Percentiles rank a stretch among this genome's conserved stretches.
Conservation (phyloP, 1,140 invertebrate genomes). For the Cotesia typhae region DNA sequence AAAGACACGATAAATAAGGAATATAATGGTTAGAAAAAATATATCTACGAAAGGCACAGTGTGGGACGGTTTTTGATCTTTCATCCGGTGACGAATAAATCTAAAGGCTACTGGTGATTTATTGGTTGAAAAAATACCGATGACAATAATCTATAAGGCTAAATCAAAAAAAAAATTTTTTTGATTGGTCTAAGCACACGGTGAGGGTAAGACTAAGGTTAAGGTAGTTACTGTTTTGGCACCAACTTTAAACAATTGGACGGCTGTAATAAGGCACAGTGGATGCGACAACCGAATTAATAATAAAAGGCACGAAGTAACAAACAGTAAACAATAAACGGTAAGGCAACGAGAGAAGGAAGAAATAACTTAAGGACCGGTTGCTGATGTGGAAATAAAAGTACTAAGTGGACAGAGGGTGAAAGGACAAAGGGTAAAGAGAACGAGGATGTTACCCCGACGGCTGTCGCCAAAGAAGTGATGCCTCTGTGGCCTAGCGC, state of each 20-base stretch:
- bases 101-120: constrained; percentile 31
- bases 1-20: constrained; percentile 10
- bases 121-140: no score
- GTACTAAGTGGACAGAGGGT: constrained; percentile 3
- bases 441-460: constrained; percentile 61
- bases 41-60: constrained; percentile 26
- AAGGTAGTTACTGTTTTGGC: constrained; percentile 15
- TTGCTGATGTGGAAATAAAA: constrained; percentile 20
- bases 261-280: constrained; percentile 42
- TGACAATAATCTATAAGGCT: no score
- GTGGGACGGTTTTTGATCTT: constrained; percentile 34
- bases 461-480: constrained; percentile 65
- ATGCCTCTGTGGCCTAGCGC: constrained; percentile 58
- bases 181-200: not conserved
- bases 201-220: not conserved
- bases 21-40: no score
- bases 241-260: constrained; percentile 36
- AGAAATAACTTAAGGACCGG: not conserved
- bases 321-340: not conserved
- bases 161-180: not conserved
- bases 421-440: constrained; percentile 44
- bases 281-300: constrained; percentile 31
- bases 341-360: constrained; percentile 24
- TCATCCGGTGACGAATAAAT: constrained; percentile 22
- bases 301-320: constrained; percentile 14